Evolutionary conservation across 2,797 vertebrate genomes (phyloP).

Genomic region (Anguilla megastoma): DNA sequence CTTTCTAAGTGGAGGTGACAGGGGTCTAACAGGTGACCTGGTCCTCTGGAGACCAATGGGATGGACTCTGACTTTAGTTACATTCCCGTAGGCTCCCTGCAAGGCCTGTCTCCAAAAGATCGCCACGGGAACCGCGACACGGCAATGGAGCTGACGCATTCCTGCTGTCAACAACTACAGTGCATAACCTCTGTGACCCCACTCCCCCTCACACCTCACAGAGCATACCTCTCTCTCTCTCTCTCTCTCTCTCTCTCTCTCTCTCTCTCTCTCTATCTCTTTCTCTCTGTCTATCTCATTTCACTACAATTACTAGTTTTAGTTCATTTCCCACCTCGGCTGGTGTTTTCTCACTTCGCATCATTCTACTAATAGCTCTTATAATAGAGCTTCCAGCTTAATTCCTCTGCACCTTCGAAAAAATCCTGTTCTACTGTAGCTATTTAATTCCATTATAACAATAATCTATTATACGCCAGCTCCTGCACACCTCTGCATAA

Average conservation of each 20-base stretch:
- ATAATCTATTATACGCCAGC: neutral
- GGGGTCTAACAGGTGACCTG: conserved; percentile 67
- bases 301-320: neutral
- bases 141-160: conserved; percentile 44
- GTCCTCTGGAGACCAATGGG: conserved; percentile 53
- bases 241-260: neutral
- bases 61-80: conserved; percentile 66
- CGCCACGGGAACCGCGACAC: conserved; percentile 57
- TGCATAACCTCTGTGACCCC: conserved; percentile 10
- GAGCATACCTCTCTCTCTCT: neutral
- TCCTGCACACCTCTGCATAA: neutral
- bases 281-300: conserved; percentile 19
- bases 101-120: conserved; percentile 68
- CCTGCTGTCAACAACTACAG: conserved; percentile 22
- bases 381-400: neutral
- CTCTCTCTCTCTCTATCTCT: conserved; percentile 24
- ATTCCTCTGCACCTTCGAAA: neutral
- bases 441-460: neutral
- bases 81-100: conserved; percentile 78
- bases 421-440: neutral
- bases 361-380: neutral
- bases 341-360: neutral
- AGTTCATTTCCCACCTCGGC: neutral
- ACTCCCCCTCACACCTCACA: neutral
- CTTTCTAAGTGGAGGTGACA: conserved; percentile 75